These are phyloP conservation scores for Caenorhabditis sp. DNA, from an alignment of 2,888 invertebrate genomes.

Conservation along the genomic window DNA sequence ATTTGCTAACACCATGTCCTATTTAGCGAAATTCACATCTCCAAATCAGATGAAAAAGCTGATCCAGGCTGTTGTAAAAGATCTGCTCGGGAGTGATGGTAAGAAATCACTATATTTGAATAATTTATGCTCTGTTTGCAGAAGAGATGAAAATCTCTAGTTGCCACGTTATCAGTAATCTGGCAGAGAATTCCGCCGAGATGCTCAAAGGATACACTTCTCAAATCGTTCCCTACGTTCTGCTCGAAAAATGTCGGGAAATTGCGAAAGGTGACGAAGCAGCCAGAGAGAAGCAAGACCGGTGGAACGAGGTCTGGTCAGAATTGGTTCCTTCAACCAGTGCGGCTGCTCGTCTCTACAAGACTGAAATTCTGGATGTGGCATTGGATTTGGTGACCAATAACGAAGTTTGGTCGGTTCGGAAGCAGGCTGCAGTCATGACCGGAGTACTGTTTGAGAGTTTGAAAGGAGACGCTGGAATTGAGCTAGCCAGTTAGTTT, in stretches of 20 bases:
- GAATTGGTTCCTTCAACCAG: constrained; percentile 73
- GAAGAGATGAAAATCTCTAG: constrained; percentile 71
- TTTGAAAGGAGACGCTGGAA: constrained; percentile 28
- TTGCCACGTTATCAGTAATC: constrained; percentile 70
- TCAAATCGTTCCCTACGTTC: constrained; percentile 71
- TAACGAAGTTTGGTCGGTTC: constrained; percentile 73
- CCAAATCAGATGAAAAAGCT: constrained; percentile 67
- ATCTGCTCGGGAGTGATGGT: constrained; percentile 66
- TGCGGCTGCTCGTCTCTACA: constrained; percentile 70
- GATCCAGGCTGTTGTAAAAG: constrained; percentile 59
- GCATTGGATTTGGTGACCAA: constrained; percentile 70
- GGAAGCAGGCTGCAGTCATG: constrained; percentile 74
- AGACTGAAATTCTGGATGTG: constrained; percentile 70
- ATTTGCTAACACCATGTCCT: constrained; percentile 71
- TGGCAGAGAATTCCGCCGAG: constrained; percentile 70
- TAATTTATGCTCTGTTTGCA: too few relatives aligned
- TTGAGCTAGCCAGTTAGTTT: constrained; percentile 27
- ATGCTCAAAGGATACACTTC: constrained; percentile 65
- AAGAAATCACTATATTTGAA: constrained; percentile 20
- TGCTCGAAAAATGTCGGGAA: constrained; percentile 70
- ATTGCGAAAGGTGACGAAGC: constrained; percentile 74
- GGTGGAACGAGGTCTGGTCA: constrained; percentile 75
- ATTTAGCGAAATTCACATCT: constrained; percentile 72
- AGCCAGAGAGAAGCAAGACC: constrained; percentile 66
- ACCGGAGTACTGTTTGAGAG: constrained; percentile 52